phyloP scores from a whole-genome alignment of 2,113 vertebrate species.

The Shinisaurus crocodilurus region DNA sequence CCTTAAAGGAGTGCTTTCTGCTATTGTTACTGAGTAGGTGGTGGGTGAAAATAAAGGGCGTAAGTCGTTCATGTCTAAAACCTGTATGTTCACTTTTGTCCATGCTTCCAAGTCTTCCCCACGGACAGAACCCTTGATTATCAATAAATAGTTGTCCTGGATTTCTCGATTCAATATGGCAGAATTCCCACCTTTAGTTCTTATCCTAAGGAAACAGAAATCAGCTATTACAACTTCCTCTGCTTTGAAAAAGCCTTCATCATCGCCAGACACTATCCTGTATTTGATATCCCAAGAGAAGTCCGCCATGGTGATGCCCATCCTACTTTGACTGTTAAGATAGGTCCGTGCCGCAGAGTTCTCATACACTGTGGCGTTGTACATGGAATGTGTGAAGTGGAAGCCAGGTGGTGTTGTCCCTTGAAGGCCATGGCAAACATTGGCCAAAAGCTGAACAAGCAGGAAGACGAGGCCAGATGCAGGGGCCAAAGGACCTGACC shows the following conservation, averaged over 20 bases:
- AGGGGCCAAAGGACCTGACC: conserved; percentile 84
- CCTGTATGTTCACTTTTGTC: conserved; percentile 95
- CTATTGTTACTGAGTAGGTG: conserved; percentile 94
- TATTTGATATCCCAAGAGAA: conserved; percentile 96
- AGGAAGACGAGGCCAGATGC: conserved; percentile 81
- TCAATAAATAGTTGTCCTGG: conserved; percentile 94
- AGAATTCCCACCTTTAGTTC: conserved; percentile 97
- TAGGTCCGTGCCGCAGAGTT: conserved; percentile 98
- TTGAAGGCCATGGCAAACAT: conserved; percentile 76
- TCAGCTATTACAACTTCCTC: conserved; percentile 95
- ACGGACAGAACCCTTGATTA: conserved; percentile 92
- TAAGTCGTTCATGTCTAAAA: conserved; percentile 99
- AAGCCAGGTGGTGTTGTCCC: conserved; percentile 80
- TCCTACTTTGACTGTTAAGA: conserved; percentile 90
- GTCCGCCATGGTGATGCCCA: conserved; percentile 89
- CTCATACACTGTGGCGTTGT: conserved; percentile 93
- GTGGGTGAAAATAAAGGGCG: conserved; percentile 98
- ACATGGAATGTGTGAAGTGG: conserved; percentile 89
- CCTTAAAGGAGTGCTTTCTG: conserved; percentile 94
- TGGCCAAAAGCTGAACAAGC: conserved; percentile 79
- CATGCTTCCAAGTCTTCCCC: conserved; percentile 94
- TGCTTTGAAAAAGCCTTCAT: conserved; percentile 97
- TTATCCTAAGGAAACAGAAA: conserved; percentile 96
- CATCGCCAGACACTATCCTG: conserved; percentile 95
- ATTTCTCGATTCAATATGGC: conserved; percentile 97